A percentile compares a stretch with the other conserved stretches of the same genome.
Conservation (phyloP, 2,113 vertebrate genomes). For the Sebastes fasciatus region DNA sequence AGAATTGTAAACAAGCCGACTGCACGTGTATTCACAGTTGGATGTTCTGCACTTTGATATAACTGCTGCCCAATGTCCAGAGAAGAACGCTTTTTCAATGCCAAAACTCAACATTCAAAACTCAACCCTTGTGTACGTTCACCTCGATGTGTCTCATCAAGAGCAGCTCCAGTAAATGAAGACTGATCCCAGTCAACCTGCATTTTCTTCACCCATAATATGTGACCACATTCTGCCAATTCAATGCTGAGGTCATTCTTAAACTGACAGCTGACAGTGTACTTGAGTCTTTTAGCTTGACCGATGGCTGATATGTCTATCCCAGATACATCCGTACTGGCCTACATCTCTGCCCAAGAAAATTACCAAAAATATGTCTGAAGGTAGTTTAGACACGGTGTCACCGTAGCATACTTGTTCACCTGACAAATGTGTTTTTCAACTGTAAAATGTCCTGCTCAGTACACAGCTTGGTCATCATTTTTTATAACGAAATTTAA, state of each 20-base stretch:
- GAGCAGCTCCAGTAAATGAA: slow-evolving; percentile 7
- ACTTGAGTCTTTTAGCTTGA: not conserved
- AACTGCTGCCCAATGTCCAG: not conserved
- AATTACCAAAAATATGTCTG: not conserved
- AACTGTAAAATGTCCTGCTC: not conserved
- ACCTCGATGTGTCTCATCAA: not conserved
- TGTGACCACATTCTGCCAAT: not conserved
- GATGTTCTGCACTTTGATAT: not conserved
- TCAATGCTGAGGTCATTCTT: not conserved
- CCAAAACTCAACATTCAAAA: slow-evolving; percentile 21
- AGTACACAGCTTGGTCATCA: not conserved
- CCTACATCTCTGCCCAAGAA: not conserved
- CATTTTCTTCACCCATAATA: slow-evolving; percentile 18
- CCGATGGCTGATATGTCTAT: not conserved
- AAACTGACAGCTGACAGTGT: not conserved
- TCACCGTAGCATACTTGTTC: not conserved
- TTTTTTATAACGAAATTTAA: not conserved
- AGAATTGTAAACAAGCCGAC: slow-evolving; percentile 17
- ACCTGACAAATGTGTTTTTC: no score
- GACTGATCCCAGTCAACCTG: not conserved
- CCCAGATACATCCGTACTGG: not conserved
- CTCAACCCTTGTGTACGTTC: slow-evolving; percentile 2
- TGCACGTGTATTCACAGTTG: slow-evolving; percentile 2
- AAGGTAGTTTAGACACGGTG: not conserved
- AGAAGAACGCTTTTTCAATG: not conserved